Evolutionary conservation across 2,888 invertebrate species (phyloP).

Genomic region (Drosophila borborema): DNA sequence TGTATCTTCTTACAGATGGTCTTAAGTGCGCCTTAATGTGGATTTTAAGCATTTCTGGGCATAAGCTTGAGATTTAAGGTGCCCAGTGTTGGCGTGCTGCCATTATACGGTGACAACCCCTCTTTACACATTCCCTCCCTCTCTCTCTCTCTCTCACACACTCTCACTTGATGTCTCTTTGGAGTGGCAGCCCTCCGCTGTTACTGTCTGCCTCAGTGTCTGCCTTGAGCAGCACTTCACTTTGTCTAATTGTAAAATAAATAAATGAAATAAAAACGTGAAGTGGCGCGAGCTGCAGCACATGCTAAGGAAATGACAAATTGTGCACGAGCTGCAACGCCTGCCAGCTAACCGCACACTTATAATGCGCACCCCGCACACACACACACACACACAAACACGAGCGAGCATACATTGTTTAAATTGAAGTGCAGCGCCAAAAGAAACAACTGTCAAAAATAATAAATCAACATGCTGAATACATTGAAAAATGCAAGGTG

Average conservation of each 20-base stretch:
- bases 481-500: slow-evolving; percentile 49
- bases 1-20: slow-evolving; percentile 22
- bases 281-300: slow-evolving; percentile 44
- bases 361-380: too few relatives aligned
- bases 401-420: slow-evolving; percentile 7
- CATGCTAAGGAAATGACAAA: slow-evolving; percentile 64
- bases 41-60: slow-evolving; percentile 65
- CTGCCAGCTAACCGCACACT: slow-evolving; percentile 37
- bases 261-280: slow-evolving; percentile 72
- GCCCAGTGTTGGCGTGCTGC: slow-evolving; percentile 45
- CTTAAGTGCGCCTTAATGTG: slow-evolving; percentile 61
- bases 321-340: slow-evolving; percentile 34
- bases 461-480: slow-evolving; percentile 66
- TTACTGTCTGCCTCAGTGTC: slow-evolving; percentile 20
- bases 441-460: slow-evolving; percentile 66
- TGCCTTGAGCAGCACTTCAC: slow-evolving; percentile 61
- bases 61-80: slow-evolving; percentile 64
- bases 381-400: slow-evolving; percentile 15
- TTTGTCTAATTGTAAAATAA: slow-evolving; percentile 79
- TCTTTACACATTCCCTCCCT: slow-evolving; percentile 6
- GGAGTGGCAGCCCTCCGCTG: slow-evolving; percentile 35
- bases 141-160: background rate
- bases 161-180: slow-evolving; percentile 2
- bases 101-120: slow-evolving; percentile 37
- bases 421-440: slow-evolving; percentile 21